Conservation (phyloP, 2,888 invertebrate genomes). For the Xestoiulus laeticollis region DNA sequence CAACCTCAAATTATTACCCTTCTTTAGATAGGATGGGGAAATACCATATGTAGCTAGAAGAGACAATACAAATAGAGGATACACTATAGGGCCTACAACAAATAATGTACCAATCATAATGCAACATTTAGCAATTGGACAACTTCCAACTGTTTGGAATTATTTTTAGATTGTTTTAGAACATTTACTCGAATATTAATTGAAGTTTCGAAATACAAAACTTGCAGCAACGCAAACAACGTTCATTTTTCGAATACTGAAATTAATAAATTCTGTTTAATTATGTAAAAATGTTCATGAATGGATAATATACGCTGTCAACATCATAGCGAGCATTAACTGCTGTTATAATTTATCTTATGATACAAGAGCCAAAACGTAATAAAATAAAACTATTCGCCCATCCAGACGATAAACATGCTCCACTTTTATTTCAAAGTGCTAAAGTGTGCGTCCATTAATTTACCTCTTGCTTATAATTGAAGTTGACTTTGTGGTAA, state of each 20-base stretch:
- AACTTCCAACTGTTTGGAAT: too few species aligned
- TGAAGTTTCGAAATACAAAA: too few species aligned
- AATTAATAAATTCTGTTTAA: neutral
- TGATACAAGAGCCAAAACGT: conserved; percentile 9
- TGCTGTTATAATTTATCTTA: neutral
- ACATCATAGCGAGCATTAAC: neutral
- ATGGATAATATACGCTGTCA: neutral
- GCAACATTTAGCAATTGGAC: too few species aligned
- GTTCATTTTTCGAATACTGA: neutral
- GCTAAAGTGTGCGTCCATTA: neutral
- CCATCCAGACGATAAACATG: neutral
- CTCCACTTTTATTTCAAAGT: neutral
- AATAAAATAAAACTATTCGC: neutral
- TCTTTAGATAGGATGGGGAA: too few species aligned
- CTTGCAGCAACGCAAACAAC: neutral
- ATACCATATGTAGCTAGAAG: too few species aligned
- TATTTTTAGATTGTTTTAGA: too few species aligned
- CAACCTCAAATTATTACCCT: too few species aligned
- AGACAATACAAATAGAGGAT: too few species aligned
- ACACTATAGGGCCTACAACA: too few species aligned
- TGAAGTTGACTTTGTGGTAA: conserved; percentile 1
- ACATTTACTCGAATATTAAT: too few species aligned
- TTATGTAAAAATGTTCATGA: neutral
- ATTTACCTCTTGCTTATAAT: neutral
- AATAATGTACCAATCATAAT: too few species aligned